Percentiles rank a stretch among this genome's conserved stretches.
Evolutionary conservation across 2,113 vertebrate genomes (phyloP).

Genomic region (Otocyon megalotis): DNA sequence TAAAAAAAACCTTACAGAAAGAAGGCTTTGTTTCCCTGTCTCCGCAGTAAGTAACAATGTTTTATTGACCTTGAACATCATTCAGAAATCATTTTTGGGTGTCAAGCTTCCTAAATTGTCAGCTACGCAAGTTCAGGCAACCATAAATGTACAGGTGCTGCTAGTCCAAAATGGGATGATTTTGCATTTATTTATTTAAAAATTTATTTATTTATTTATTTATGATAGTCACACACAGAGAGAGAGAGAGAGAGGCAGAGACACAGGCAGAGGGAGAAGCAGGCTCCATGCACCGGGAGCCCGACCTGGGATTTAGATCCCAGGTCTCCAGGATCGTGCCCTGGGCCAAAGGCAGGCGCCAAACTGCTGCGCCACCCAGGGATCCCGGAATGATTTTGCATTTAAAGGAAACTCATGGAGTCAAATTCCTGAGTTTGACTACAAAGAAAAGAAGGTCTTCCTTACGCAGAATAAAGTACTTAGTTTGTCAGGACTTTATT

Average conservation of each 20-base stretch:
- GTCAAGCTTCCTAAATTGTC: background rate
- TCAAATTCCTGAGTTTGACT: background rate
- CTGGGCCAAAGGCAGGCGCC: too few species aligned
- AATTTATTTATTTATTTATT: too few species aligned
- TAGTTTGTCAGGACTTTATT: background rate
- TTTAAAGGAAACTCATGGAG: background rate
- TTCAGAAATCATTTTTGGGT: slow-evolving; percentile 13
- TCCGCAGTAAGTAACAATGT: background rate
- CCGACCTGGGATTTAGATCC: too few species aligned
- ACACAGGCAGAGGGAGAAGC: too few species aligned
- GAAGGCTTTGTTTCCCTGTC: background rate
- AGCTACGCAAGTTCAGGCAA: background rate
- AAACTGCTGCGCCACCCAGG: too few species aligned
- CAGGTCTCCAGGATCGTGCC: too few species aligned
- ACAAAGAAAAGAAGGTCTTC: background rate
- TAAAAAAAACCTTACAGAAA: background rate
- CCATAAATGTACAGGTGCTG: background rate
- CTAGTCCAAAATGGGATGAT: background rate
- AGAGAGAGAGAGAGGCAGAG: too few species aligned
- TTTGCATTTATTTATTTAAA: too few species aligned
- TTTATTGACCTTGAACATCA: background rate
- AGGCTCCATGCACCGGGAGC: too few species aligned
- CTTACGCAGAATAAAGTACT: background rate
- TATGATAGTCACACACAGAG: too few species aligned
- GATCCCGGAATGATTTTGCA: background rate